These are phyloP conservation scores for Myxocyprinus asiaticus DNA, from an alignment of 2,113 vertebrate genomes.

Conservation along the genomic window DNA sequence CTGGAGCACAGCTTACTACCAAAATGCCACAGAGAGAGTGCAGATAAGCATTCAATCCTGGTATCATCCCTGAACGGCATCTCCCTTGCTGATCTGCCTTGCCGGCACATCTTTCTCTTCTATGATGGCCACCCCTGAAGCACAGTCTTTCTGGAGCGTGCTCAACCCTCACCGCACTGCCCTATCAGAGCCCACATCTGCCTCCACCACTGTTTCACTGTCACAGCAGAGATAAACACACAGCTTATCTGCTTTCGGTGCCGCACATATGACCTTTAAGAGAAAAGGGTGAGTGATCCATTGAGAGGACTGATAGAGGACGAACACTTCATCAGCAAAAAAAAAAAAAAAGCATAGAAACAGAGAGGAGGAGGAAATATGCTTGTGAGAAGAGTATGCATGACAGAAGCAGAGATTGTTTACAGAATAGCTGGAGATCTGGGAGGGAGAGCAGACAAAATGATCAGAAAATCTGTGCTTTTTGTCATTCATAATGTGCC, in stretches of 20 bases:
- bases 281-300: slow-evolving; percentile 48
- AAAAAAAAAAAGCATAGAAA: slow-evolving; percentile 21
- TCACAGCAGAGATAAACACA: slow-evolving; percentile 53
- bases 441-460: not conserved
- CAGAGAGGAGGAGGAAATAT: slow-evolving; percentile 5
- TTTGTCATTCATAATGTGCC: too few species aligned
- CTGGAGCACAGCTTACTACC: not conserved
- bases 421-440: not conserved
- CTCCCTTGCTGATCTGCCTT: slow-evolving; percentile 25
- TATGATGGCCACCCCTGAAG: slow-evolving; percentile 36
- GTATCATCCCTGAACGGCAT: not conserved
- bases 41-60: slow-evolving; percentile 6
- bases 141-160: slow-evolving; percentile 36
- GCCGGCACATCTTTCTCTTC: slow-evolving; percentile 37
- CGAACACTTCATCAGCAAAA: slow-evolving; percentile 44
- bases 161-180: slow-evolving; percentile 24
- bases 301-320: slow-evolving; percentile 44
- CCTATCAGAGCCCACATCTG: slow-evolving; percentile 43
- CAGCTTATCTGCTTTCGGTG: slow-evolving; percentile 38
- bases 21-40: slow-evolving; percentile 14
- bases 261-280: slow-evolving; percentile 55
- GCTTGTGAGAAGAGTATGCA: not conserved
- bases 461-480: not conserved
- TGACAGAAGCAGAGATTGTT: slow-evolving; percentile 4
- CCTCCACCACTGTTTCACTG: slow-evolving; percentile 49